Evolutionary conservation across 37 sponge, comb jelly and placozoan species (phyloP).

Genomic region (Petrosia ficiformis): DNA sequence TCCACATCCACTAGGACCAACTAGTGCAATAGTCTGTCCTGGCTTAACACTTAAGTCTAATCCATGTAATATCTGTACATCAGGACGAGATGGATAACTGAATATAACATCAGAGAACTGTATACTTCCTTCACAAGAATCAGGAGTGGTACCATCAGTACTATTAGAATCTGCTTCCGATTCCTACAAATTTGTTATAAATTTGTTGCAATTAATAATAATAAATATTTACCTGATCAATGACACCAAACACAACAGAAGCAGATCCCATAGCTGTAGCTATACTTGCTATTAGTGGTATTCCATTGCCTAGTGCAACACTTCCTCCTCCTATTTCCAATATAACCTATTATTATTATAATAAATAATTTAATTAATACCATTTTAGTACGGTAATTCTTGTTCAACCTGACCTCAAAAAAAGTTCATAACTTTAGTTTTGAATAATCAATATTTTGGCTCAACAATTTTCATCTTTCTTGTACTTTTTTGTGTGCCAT

Average conservation of each 20-base stretch:
- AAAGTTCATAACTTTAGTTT: too few species aligned
- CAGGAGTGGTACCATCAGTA: constrained; percentile 32
- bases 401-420: too few species aligned
- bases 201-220: not conserved
- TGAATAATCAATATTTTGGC: too few species aligned
- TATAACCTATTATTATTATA: not conserved
- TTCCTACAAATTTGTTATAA: constrained; percentile 3
- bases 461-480: too few species aligned
- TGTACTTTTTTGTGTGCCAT: too few species aligned
- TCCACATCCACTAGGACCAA: constrained; percentile 87
- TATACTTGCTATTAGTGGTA: not conserved
- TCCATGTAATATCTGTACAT: constrained; percentile 22
- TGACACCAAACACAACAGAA: constrained; percentile 52
- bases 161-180: constrained; percentile 52
- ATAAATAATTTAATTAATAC: too few species aligned
- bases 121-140: constrained; percentile 21
- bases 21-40: constrained; percentile 78
- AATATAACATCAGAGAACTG: constrained; percentile 57
- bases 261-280: constrained; percentile 60
- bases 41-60: constrained; percentile 32
- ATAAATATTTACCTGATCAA: constrained; percentile 60
- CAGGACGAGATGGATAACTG: constrained; percentile 66
- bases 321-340: not conserved
- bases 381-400: too few species aligned
- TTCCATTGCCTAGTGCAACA: not conserved